Percentiles rank a stretch among this genome's conserved stretches.
These are phyloP conservation scores for Spodoptera picta DNA, from an alignment of 2,888 invertebrate genomes.

Conservation along the genomic window DNA sequence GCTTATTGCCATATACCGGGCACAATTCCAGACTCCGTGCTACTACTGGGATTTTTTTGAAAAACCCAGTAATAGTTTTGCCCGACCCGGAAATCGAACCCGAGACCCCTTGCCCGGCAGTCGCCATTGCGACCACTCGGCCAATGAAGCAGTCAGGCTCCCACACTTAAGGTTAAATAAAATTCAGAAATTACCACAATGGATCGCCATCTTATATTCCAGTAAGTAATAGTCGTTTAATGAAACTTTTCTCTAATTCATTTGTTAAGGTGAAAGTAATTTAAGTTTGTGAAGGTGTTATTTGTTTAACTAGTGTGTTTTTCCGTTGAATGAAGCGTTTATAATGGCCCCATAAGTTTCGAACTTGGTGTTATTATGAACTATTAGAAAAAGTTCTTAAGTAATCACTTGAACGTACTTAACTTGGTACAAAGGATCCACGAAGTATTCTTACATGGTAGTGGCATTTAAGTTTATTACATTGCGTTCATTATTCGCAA, in stretches of 20 bases:
- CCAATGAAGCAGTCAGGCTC: too few species aligned
- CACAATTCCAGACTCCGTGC: too few species aligned
- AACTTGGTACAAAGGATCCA: slow-evolving; percentile 22
- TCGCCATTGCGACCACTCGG: too few species aligned
- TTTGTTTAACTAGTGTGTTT: slow-evolving; percentile 74
- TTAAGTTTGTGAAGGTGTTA: slow-evolving; percentile 76
- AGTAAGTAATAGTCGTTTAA: slow-evolving; percentile 47
- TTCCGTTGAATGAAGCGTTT: slow-evolving; percentile 75
- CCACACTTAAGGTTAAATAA: too few species aligned
- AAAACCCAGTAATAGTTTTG: too few species aligned
- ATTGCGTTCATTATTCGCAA: too few species aligned
- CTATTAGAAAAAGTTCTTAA: slow-evolving; percentile 66
- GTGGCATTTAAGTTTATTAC: slow-evolving; percentile 3
- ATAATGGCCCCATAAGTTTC: slow-evolving; percentile 68
- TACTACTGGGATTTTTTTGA: too few species aligned
- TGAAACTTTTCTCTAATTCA: slow-evolving; percentile 61
- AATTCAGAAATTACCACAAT: slow-evolving; percentile 31
- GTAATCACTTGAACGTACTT: slow-evolving; percentile 47
- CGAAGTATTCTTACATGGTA: slow-evolving; percentile 32
- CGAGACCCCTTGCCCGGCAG: too few species aligned
- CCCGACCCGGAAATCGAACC: too few species aligned
- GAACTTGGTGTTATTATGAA: slow-evolving; percentile 68
- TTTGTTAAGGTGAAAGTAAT: slow-evolving; percentile 72
- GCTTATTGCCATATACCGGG: too few species aligned
- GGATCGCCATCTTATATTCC: slow-evolving; percentile 36